A percentile compares a stretch with the other conserved stretches of the same genome.
phyloP scores from a whole-genome alignment of 2,888 invertebrate species.

The Calameuta filiformis region DNA sequence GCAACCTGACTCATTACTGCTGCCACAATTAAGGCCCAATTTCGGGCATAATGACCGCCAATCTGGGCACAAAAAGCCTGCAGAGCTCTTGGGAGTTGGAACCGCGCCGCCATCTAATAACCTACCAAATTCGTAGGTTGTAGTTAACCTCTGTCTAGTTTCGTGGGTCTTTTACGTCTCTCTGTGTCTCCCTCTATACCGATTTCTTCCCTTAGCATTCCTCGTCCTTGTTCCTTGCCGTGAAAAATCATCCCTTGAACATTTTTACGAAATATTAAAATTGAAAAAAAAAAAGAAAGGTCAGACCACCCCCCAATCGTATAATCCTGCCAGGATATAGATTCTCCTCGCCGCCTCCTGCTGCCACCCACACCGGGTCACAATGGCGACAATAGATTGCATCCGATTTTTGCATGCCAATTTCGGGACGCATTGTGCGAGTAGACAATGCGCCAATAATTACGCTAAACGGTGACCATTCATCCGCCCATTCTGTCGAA shows the following conservation, averaged over 20 bases:
- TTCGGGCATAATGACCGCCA: slow-evolving; percentile 60
- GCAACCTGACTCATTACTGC: slow-evolving; percentile 60
- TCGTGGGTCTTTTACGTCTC: background rate
- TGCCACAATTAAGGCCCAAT: slow-evolving; percentile 64
- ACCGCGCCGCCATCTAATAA: slow-evolving; percentile 53
- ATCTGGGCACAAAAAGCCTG: slow-evolving; percentile 57
- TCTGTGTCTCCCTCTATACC: background rate
- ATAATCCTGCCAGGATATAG: background rate
- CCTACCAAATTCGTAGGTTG: slow-evolving; percentile 46
- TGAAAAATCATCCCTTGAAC: background rate
- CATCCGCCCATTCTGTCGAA: slow-evolving; percentile 59
- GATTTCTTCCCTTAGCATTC: background rate
- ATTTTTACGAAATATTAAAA: background rate
- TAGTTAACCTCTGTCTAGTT: slow-evolving; percentile 10
- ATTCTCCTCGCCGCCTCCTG: background rate
- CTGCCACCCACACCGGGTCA: slow-evolving; percentile 16
- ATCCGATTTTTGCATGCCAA: slow-evolving; percentile 65
- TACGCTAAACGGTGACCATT: slow-evolving; percentile 63
- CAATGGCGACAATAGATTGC: slow-evolving; percentile 62
- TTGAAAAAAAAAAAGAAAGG: background rate
- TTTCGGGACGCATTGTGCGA: slow-evolving; percentile 60
- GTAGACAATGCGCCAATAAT: slow-evolving; percentile 65
- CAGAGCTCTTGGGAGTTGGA: slow-evolving; percentile 37
- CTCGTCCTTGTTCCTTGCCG: background rate
- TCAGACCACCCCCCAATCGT: background rate